phyloP scores from a whole-genome alignment of 2,888 invertebrate species.

The Drosophila neonasuta region DNA sequence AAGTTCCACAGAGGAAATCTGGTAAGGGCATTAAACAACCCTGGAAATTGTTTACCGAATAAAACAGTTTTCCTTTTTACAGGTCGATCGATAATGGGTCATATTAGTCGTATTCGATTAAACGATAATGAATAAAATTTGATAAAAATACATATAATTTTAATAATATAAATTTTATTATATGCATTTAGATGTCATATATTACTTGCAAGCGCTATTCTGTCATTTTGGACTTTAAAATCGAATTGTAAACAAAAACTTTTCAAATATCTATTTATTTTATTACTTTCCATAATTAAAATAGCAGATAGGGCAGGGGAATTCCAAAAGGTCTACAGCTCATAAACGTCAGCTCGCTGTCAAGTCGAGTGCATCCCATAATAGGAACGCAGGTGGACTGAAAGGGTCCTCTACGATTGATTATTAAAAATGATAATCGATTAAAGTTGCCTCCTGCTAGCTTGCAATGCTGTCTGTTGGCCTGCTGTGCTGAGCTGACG shows the following conservation, averaged over 20 bases:
- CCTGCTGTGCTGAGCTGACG: constrained; percentile 68
- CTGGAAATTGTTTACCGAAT: not conserved
- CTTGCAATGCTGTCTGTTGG: constrained; percentile 30
- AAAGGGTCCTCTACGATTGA: constrained; percentile 73
- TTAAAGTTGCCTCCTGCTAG: constrained; percentile 69
- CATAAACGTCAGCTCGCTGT: constrained; percentile 72
- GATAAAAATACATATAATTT: not conserved
- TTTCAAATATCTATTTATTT: not conserved
- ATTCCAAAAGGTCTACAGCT: constrained; percentile 40
- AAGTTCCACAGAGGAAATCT: not conserved
- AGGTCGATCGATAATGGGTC: constrained; percentile 3
- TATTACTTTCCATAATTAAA: constrained; percentile 52
- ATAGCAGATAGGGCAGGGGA: constrained; percentile 38
- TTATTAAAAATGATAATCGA: constrained; percentile 83
- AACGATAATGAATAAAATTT: not conserved
- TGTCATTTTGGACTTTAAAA: too few species aligned
- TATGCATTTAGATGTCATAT: too few species aligned
- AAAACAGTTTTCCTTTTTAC: not conserved
- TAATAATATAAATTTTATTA: too few species aligned
- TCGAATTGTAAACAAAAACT: too few species aligned
- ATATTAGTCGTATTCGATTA: not conserved
- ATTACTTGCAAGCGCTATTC: too few species aligned
- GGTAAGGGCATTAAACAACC: constrained; percentile 10
- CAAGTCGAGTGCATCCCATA: constrained; percentile 49
- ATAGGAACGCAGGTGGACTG: constrained; percentile 40